Evolutionary conservation across 2,888 invertebrate genomes (phyloP).

Genomic region (Apotomis betuletana): DNA sequence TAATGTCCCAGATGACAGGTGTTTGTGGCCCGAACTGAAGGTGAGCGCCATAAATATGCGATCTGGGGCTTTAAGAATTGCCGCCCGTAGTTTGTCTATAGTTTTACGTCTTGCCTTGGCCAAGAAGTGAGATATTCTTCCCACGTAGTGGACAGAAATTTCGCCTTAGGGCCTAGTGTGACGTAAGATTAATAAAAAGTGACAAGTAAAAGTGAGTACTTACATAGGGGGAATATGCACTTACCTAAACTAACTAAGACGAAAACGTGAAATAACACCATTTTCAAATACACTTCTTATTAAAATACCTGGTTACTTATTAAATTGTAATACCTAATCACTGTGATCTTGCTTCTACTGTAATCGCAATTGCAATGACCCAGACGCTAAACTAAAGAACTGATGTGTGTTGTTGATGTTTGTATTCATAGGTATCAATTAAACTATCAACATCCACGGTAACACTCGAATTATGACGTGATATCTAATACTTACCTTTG

Average conservation of each 20-base stretch:
- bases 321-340: background rate
- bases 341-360: background rate
- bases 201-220: no score
- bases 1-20: no score
- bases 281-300: background rate
- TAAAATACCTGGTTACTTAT: background rate
- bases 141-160: no score
- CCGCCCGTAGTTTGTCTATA: no score
- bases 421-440: conserved; percentile 10
- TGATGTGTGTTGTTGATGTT: conserved; percentile 3
- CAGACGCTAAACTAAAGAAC: background rate
- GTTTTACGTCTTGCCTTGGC: no score
- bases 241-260: conserved; percentile 13
- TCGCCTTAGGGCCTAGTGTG: no score
- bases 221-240: background rate
- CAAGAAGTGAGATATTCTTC: no score
- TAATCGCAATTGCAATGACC: conserved; percentile 5
- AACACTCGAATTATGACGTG: conserved; percentile 5
- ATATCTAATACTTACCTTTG: background rate
- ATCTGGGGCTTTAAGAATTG: no score
- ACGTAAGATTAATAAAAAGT: no score
- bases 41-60: no score
- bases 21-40: no score
- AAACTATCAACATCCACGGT: conserved; percentile 21
- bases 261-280: conserved; percentile 13